A percentile compares a stretch with the other conserved stretches of the same genome.
These are phyloP conservation scores for Pedionomus torquatus DNA, from an alignment of 2,113 vertebrate species.

Conservation along the genomic window DNA sequence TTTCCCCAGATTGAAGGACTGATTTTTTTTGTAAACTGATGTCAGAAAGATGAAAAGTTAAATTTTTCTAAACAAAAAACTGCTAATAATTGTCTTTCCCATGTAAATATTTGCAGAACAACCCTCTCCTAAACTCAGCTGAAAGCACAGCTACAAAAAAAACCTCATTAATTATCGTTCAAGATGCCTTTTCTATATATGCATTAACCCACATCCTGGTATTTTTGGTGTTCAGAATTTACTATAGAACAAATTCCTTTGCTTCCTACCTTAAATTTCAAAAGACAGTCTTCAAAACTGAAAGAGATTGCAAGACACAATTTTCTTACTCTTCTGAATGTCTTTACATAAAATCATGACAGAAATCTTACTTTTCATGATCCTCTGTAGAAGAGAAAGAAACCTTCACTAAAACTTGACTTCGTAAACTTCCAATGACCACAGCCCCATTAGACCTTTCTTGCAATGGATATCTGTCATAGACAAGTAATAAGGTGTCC, in stretches of 20 bases:
- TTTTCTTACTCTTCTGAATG: neutral
- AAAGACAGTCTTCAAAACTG: neutral
- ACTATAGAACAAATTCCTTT: neutral
- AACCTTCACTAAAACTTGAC: neutral
- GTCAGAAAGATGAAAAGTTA: neutral
- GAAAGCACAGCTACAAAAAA: neutral
- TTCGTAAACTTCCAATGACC: neutral
- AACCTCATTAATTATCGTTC: neutral
- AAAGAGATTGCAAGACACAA: neutral
- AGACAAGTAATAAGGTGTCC: neutral
- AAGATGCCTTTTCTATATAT: neutral
- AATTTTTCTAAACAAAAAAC: neutral
- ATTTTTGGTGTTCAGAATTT: neutral
- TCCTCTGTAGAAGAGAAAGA: neutral
- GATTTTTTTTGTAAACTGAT: neutral
- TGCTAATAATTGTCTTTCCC: neutral
- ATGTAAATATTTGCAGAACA: neutral
- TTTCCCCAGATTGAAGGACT: neutral
- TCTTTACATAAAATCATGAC: neutral
- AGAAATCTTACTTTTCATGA: neutral
- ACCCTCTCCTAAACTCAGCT: neutral
- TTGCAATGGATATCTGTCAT: neutral
- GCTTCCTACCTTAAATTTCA: neutral
- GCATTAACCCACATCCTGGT: neutral
- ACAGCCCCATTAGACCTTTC: neutral